These are phyloP conservation scores for Myripristis jacobus DNA, from an alignment of 2,797 vertebrate species.

Conservation along the genomic window DNA sequence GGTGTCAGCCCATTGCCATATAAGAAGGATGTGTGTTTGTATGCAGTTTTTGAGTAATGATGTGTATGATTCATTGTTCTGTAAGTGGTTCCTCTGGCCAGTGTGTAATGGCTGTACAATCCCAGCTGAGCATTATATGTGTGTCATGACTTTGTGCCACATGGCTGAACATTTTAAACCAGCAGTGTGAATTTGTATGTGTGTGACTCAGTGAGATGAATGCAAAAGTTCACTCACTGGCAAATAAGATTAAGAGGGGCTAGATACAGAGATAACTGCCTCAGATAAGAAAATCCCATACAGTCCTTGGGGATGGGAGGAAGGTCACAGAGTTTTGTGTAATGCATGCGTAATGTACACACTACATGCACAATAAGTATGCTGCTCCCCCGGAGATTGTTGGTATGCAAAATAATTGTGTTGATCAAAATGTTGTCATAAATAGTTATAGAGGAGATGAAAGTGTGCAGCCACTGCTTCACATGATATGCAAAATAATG, in stretches of 20 bases:
- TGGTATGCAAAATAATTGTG: conserved; percentile 6
- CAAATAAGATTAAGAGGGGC: neutral
- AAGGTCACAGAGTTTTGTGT: neutral
- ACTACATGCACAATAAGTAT: conserved; percentile 15
- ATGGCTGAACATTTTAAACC: conserved; percentile 19
- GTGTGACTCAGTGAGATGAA: neutral
- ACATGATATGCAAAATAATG: too few relatives aligned
- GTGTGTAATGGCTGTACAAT: conserved; percentile 16
- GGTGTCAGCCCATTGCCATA: neutral
- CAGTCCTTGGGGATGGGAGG: neutral
- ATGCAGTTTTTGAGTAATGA: conserved; percentile 12
- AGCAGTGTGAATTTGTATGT: too few relatives aligned
- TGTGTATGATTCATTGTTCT: conserved; percentile 14
- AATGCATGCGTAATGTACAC: neutral
- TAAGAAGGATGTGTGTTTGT: neutral
- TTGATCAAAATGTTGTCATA: too few relatives aligned
- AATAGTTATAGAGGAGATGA: too few relatives aligned
- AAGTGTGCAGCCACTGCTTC: too few relatives aligned
- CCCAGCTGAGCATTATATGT: conserved; percentile 6
- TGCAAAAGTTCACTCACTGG: conserved; percentile 13
- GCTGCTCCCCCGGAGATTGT: conserved; percentile 5
- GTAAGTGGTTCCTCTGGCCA: conserved; percentile 7
- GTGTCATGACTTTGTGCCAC: conserved; percentile 24
- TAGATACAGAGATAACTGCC: neutral
- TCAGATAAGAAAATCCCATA: neutral